Evolutionary conservation across 2,888 invertebrate genomes (phyloP).

Genomic region (Thalpophila matura): DNA sequence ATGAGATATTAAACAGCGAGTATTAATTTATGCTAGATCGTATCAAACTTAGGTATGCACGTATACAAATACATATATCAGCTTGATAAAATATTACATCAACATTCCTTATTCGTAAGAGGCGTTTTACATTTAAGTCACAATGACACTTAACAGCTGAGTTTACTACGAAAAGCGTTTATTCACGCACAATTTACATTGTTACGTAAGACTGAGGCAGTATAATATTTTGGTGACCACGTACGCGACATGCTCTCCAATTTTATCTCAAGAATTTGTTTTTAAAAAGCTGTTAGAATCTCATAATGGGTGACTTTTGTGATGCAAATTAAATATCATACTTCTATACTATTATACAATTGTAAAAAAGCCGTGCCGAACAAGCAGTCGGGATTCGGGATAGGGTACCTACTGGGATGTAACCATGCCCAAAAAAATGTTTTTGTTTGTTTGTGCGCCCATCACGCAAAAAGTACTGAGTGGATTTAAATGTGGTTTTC

Average conservation of each 20-base stretch:
- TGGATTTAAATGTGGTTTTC: no score
- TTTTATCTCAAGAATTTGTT: constrained; percentile 25
- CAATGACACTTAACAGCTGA: constrained; percentile 67
- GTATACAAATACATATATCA: constrained; percentile 18
- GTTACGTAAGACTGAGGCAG: constrained; percentile 35
- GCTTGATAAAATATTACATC: constrained; percentile 57
- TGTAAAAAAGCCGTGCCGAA: no score
- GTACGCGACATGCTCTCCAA: constrained; percentile 25
- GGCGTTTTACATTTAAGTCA: constrained; percentile 57
- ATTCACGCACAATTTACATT: constrained; percentile 59
- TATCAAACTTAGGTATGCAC: constrained; percentile 17
- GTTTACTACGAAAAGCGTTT: constrained; percentile 64
- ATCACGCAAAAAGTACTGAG: no score
- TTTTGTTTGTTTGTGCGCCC: no score
- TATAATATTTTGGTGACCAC: constrained; percentile 40
- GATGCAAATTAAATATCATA: constrained; percentile 18
- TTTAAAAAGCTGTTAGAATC: constrained; percentile 3
- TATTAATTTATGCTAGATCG: constrained; percentile 15
- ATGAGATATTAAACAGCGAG: constrained; percentile 11
- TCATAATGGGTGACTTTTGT: constrained; percentile 17
- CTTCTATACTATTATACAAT: constrained; percentile 2
- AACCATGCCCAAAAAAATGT: no score
- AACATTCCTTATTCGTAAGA: constrained; percentile 64
- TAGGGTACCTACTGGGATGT: no score
- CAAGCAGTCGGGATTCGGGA: no score